A percentile compares a stretch with the other conserved stretches of the same genome.
Conservation (phyloP, 2,888 invertebrate species). For the Linnaemya tessellans region DNA sequence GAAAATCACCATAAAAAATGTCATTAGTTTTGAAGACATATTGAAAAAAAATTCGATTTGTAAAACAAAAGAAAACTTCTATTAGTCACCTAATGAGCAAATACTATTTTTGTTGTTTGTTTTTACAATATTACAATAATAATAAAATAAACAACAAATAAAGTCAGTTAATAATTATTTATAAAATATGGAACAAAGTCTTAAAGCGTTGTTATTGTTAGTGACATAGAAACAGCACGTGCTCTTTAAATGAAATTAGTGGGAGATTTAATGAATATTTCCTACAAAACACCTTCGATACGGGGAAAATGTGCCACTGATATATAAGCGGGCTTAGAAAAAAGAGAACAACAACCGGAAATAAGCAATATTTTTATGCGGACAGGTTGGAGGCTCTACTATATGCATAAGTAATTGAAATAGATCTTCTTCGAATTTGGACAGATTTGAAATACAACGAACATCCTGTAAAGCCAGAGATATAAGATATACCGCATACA, state of each 20-base stretch:
- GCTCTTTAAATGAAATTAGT: conserved; percentile 22
- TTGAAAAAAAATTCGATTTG: conserved; percentile 30
- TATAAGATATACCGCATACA: too few species aligned
- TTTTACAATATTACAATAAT: neutral
- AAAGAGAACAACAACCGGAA: too few species aligned
- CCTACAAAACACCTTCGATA: neutral
- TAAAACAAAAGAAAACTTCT: conserved; percentile 53
- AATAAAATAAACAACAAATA: conserved; percentile 8
- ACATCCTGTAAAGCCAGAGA: too few species aligned
- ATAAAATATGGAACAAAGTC: neutral
- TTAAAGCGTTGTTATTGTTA: neutral
- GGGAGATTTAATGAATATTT: conserved; percentile 24
- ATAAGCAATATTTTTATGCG: too few species aligned
- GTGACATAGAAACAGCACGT: conserved; percentile 41
- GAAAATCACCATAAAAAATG: conserved; percentile 31
- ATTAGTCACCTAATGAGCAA: conserved; percentile 51
- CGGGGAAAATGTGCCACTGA: neutral
- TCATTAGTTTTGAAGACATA: conserved; percentile 35
- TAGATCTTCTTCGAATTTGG: too few species aligned
- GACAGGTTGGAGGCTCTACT: too few species aligned
- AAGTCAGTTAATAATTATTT: conserved; percentile 41
- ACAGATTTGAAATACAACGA: too few species aligned
- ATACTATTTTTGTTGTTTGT: conserved; percentile 27
- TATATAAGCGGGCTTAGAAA: too few species aligned
- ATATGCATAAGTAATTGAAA: too few species aligned